A percentile compares a stretch with the other conserved stretches of the same genome.
Evolutionary conservation across 2,888 invertebrate species (phyloP).

Genomic region (Pollenia angustigena): DNA sequence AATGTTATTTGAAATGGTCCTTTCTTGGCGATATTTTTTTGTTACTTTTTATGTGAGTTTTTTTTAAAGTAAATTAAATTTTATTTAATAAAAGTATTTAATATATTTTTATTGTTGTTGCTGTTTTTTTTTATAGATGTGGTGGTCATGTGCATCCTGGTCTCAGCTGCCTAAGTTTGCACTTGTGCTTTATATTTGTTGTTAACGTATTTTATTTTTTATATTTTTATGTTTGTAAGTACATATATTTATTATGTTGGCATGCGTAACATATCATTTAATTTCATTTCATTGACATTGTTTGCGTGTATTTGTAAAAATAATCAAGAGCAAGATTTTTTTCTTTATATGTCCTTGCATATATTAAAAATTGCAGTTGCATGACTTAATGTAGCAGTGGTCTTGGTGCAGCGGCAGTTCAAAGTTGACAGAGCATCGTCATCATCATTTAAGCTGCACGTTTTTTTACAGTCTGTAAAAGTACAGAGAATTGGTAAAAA

Average conservation of each 20-base stretch:
- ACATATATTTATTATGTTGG: constrained; percentile 21
- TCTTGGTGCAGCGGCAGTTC: constrained; percentile 65
- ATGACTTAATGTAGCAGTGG: constrained; percentile 29
- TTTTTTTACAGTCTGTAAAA: constrained; percentile 69
- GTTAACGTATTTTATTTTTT: constrained; percentile 28
- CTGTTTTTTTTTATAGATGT: constrained; percentile 20
- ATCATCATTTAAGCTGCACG: constrained; percentile 74
- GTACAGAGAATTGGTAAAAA: constrained; percentile 70
- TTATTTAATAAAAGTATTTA: constrained; percentile 40
- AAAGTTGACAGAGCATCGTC: constrained; percentile 72
- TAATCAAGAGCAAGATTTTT: constrained; percentile 25
- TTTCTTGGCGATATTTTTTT: constrained; percentile 13
- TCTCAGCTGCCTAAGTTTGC: constrained; percentile 52
- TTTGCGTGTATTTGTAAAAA: constrained; percentile 48
- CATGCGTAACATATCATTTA: constrained; percentile 67
- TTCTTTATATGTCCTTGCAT: constrained; percentile 66
- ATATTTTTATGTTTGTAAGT: neutral
- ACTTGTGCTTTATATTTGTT: constrained; percentile 58
- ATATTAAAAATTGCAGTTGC: constrained; percentile 38
- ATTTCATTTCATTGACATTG: constrained; percentile 68
- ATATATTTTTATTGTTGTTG: constrained; percentile 63
- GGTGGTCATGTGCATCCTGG: constrained; percentile 58
- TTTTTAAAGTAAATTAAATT: constrained; percentile 30
- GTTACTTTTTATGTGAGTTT: constrained; percentile 23
- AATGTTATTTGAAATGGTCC: constrained; percentile 35